phyloP scores from a whole-genome alignment of 2,888 invertebrate species.

The Pardosa pseudoannulata region DNA sequence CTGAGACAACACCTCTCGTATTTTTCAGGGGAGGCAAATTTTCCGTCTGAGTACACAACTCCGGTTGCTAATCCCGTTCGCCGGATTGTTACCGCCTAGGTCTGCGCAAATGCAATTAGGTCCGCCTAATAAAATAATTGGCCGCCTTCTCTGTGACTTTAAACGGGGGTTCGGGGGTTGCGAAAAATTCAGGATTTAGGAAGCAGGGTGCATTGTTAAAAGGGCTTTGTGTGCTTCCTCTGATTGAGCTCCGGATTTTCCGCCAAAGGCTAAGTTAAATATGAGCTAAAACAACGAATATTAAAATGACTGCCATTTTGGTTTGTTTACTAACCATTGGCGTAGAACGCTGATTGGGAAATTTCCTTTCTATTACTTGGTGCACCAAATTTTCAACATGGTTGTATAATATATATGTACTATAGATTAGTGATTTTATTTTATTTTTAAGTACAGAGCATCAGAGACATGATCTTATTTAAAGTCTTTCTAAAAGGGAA shows the following conservation, averaged over 20 bases:
- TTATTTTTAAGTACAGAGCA: too few species aligned
- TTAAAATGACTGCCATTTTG: too few species aligned
- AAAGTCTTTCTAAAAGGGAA: too few species aligned
- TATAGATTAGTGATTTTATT: too few species aligned
- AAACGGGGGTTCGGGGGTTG: slow-evolving; percentile 12
- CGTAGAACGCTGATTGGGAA: too few species aligned
- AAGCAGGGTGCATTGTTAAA: slow-evolving; percentile 15
- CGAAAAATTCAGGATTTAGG: background rate
- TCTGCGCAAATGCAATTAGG: slow-evolving; percentile 55
- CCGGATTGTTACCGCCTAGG: slow-evolving; percentile 61
- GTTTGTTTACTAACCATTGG: too few species aligned
- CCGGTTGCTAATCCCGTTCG: slow-evolving; percentile 49
- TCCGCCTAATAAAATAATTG: slow-evolving; percentile 57
- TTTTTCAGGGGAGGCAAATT: slow-evolving; percentile 27
- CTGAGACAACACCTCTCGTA: slow-evolving; percentile 23
- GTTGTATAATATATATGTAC: too few species aligned
- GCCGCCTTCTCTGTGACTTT: slow-evolving; percentile 61
- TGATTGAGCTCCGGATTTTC: background rate
- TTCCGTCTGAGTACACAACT: slow-evolving; percentile 36
- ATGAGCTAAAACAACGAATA: background rate
- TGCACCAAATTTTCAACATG: too few species aligned
- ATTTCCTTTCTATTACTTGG: too few species aligned
- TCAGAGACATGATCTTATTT: too few species aligned
- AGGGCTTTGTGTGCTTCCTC: background rate
- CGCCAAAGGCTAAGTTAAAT: background rate